These are phyloP conservation scores for Periplaneta americana DNA, from an alignment of 1,140 invertebrate species.

Conservation along the genomic window DNA sequence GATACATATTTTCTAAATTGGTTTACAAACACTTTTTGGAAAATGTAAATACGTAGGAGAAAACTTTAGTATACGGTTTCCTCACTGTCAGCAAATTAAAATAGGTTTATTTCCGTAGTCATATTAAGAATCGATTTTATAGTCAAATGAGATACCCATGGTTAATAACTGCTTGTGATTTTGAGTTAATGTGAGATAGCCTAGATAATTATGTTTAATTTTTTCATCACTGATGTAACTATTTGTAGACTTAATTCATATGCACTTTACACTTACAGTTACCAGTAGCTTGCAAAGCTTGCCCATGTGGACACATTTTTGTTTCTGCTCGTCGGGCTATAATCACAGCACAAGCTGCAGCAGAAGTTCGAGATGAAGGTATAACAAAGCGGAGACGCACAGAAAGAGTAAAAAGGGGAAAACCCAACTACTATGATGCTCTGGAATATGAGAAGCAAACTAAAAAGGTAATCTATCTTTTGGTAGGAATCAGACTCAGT, in stretches of 20 bases:
- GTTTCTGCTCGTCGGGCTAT: conserved; percentile 53
- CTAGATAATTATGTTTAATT: conserved; percentile 12
- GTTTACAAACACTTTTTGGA: too few species aligned
- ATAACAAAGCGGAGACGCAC: conserved; percentile 52
- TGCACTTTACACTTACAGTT: conserved; percentile 50
- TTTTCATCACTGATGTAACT: not conserved
- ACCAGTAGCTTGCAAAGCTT: conserved; percentile 73
- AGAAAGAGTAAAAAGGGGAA: conserved; percentile 66
- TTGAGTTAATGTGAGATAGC: conserved; percentile 3
- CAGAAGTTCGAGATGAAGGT: conserved; percentile 35
- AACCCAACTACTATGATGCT: conserved; percentile 78
- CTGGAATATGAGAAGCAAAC: conserved; percentile 68
- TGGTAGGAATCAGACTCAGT: too few species aligned
- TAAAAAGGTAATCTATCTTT: conserved; percentile 41
- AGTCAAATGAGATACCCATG: too few species aligned
- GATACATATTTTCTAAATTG: too few species aligned
- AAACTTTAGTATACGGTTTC: too few species aligned
- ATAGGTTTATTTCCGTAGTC: too few species aligned
- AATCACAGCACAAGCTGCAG: conserved; percentile 23
- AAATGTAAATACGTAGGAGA: too few species aligned
- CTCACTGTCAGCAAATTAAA: too few species aligned
- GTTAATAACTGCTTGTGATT: too few species aligned
- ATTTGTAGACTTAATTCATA: not conserved
- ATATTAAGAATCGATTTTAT: too few species aligned
- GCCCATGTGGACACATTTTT: conserved; percentile 72